Percentiles rank a stretch among this genome's conserved stretches.
Conservation (phyloP, 1,140 invertebrate genomes). For the Maconellicoccus hirsutus region DNA sequence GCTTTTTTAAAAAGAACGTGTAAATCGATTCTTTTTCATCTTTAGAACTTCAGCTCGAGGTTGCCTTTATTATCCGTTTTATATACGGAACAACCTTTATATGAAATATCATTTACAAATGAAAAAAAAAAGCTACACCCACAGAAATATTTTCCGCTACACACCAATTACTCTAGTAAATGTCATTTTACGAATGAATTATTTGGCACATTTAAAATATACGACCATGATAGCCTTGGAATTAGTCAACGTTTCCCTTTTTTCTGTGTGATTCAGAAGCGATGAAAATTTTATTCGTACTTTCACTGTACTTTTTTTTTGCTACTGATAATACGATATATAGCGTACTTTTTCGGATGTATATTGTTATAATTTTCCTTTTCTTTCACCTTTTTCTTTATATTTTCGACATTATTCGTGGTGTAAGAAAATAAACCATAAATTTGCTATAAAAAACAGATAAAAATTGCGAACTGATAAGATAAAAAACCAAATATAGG, state of each 20-base stretch:
- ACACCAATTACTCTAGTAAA: neutral
- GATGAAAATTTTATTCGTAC: neutral
- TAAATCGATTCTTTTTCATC: no score
- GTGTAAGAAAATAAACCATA: neutral
- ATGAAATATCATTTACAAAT: no score
- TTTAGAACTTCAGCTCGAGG: no score
- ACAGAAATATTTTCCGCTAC: no score
- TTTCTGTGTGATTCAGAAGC: neutral
- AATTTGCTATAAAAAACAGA: neutral
- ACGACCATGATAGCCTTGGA: neutral
- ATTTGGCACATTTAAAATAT: neutral
- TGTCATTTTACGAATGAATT: neutral
- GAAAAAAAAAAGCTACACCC: no score
- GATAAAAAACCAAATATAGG: slow-evolving; percentile 9
- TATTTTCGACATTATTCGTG: neutral
- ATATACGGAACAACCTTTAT: no score
- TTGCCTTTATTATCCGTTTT: no score
- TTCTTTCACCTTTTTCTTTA: no score
- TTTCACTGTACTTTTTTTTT: neutral
- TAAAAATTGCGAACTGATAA: neutral
- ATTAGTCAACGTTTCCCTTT: neutral
- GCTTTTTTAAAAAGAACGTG: no score
- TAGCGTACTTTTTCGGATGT: neutral
- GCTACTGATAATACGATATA: neutral
- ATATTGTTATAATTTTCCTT: neutral